Percentiles rank a stretch among this genome's conserved stretches.
These are phyloP conservation scores for Galaxias olidus DNA, from an alignment of 2,797 vertebrate species.

Conservation along the genomic window DNA sequence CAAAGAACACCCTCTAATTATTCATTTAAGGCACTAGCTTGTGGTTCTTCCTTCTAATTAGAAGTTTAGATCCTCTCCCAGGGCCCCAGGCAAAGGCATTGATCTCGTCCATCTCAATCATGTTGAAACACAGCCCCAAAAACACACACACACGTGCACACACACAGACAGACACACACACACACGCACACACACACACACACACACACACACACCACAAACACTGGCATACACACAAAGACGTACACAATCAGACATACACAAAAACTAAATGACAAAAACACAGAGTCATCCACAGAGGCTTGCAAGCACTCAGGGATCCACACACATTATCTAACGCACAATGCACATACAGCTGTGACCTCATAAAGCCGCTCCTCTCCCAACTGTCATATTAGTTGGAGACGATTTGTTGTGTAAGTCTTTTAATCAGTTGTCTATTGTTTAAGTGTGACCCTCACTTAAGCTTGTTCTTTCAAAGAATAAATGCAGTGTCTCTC, in stretches of 20 bases:
- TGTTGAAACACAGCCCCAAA: constrained; percentile 53
- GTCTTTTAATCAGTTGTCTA: constrained; percentile 42
- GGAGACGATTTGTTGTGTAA: background rate
- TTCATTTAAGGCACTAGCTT: constrained; percentile 65
- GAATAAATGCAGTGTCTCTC: background rate
- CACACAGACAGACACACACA: constrained; percentile 12
- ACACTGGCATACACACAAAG: constrained; percentile 1
- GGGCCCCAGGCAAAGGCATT: constrained; percentile 58
- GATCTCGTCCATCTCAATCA: constrained; percentile 64
- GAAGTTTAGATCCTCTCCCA: constrained; percentile 64
- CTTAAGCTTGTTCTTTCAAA: constrained; percentile 4
- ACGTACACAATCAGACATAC: constrained; percentile 8
- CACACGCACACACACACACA: constrained; percentile 10
- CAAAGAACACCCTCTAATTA: constrained; percentile 66
- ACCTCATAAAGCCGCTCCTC: background rate
- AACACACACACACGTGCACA: constrained; percentile 13
- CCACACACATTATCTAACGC: constrained; percentile 4
- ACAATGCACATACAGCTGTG: background rate
- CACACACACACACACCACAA: constrained; percentile 7
- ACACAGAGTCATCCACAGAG: constrained; percentile 3
- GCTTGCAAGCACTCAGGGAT: constrained; percentile 3
- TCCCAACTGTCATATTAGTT: background rate
- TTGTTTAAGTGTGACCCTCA: constrained; percentile 38
- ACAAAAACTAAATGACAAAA: constrained; percentile 26
- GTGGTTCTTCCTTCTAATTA: constrained; percentile 72